These are phyloP conservation scores for Drosophila ogumai DNA, from an alignment of 1,140 invertebrate genomes.

Conservation along the genomic window DNA sequence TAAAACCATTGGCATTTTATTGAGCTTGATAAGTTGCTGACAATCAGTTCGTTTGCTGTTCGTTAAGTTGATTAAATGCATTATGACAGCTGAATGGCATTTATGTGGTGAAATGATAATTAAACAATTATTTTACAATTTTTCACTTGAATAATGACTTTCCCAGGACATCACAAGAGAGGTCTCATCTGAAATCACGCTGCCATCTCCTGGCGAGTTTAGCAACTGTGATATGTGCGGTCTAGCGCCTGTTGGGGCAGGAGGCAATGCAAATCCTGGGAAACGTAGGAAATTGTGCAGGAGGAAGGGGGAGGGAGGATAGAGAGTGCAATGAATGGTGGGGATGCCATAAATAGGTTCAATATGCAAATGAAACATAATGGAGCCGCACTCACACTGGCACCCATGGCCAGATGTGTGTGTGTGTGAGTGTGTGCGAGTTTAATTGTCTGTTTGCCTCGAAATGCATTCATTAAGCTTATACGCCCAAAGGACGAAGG, in stretches of 20 bases:
- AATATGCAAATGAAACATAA: conserved; percentile 66
- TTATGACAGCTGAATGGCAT: not conserved
- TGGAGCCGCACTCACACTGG: conserved; percentile 29
- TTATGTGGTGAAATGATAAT: not conserved
- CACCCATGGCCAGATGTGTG: conserved; percentile 1
- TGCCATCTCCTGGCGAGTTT: conserved; percentile 30
- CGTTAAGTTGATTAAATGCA: not conserved
- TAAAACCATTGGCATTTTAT: not conserved
- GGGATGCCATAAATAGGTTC: conserved; percentile 63
- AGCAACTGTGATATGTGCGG: conserved; percentile 13
- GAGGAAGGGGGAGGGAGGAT: not conserved
- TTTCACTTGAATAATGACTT: not conserved
- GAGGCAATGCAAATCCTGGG: conserved; percentile 30
- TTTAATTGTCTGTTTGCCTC: conserved; percentile 59
- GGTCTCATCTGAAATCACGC: conserved; percentile 15
- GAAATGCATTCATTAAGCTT: conserved; percentile 64
- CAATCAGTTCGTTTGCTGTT: not conserved
- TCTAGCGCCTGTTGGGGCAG: conserved; percentile 35
- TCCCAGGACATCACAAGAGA: not conserved
- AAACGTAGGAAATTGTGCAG: conserved; percentile 9
- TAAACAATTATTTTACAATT: not conserved
- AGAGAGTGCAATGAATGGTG: conserved; percentile 42
- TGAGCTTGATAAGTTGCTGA: not conserved
- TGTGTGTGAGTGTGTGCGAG: conserved; percentile 18
- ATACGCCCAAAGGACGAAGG: conserved; percentile 16